Conservation (phyloP, 2,888 invertebrate genomes). For the Drosophila pegasa region DNA sequence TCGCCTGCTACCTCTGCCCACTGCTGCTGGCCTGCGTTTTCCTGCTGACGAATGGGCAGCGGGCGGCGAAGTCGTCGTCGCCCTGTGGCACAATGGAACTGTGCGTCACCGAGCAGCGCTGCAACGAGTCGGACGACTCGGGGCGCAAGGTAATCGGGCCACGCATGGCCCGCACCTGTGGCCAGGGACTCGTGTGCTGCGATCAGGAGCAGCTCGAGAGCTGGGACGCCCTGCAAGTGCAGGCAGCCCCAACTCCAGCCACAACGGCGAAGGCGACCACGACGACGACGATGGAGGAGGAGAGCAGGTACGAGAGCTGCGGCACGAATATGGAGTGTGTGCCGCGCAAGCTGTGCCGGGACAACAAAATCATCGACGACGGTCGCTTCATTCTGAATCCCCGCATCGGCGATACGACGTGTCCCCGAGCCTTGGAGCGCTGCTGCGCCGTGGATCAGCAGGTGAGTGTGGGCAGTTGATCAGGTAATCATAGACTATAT, state of each 20-base stretch:
- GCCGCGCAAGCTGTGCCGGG: constrained; percentile 55
- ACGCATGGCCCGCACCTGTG: constrained; percentile 50
- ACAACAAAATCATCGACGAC: constrained; percentile 56
- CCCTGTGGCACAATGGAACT: constrained; percentile 33
- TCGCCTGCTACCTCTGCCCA: neutral
- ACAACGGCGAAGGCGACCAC: neutral
- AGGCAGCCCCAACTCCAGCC: neutral
- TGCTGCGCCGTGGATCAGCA: constrained; percentile 54
- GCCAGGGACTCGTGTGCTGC: constrained; percentile 44
- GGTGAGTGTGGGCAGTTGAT: constrained; percentile 31
- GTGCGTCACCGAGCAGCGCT: constrained; percentile 53
- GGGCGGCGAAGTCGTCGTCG: neutral
- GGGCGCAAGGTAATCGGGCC: constrained; percentile 45
- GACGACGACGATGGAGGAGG: neutral
- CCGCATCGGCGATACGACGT: constrained; percentile 42
- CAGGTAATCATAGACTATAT: neutral
- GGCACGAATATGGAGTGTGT: constrained; percentile 66
- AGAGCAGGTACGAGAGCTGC: constrained; percentile 57
- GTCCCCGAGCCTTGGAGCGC: constrained; percentile 40
- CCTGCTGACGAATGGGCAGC: constrained; percentile 22
- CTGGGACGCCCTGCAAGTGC: constrained; percentile 40
- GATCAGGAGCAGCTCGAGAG: constrained; percentile 55
- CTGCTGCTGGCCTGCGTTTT: constrained; percentile 26
- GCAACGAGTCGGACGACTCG: constrained; percentile 58
- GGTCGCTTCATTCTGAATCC: constrained; percentile 51